These are phyloP conservation scores for Masticophis lateralis DNA, from an alignment of 2,797 vertebrate species.

Conservation along the genomic window DNA sequence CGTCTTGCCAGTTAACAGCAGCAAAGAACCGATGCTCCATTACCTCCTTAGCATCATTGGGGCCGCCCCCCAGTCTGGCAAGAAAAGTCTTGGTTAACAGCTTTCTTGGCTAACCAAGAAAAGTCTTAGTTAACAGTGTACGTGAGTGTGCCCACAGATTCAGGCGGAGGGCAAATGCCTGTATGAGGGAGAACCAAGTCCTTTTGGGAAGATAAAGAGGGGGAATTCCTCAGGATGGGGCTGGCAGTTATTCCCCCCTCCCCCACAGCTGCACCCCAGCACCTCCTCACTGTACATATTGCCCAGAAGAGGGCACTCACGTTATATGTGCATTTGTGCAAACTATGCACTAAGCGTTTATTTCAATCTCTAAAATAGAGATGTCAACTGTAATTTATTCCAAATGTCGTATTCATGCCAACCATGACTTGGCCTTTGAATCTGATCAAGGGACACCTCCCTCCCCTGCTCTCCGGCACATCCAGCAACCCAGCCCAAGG, in stretches of 20 bases:
- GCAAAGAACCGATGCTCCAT: conserved; percentile 92
- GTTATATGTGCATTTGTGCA: background rate
- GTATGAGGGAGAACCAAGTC: background rate
- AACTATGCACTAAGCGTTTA: background rate
- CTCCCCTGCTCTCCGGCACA: background rate
- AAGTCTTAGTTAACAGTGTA: background rate
- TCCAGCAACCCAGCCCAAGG: background rate
- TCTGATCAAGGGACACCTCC: background rate
- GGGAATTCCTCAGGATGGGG: too few relatives aligned
- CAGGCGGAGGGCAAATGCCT: background rate
- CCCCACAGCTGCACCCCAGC: too few relatives aligned
- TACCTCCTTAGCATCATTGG: conserved; percentile 90
- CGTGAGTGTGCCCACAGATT: background rate
- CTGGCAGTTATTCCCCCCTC: background rate
- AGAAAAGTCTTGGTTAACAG: background rate
- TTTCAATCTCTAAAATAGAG: background rate
- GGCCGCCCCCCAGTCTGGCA: conserved; percentile 86
- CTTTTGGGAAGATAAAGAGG: background rate
- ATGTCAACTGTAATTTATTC: background rate
- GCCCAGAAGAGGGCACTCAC: background rate
- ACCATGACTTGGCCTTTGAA: background rate
- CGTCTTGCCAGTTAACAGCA: conserved; percentile 90
- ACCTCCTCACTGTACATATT: too few relatives aligned
- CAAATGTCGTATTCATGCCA: background rate
- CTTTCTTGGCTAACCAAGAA: background rate